Conservation (phyloP, 2,888 invertebrate genomes). For the Nomada flava region DNA sequence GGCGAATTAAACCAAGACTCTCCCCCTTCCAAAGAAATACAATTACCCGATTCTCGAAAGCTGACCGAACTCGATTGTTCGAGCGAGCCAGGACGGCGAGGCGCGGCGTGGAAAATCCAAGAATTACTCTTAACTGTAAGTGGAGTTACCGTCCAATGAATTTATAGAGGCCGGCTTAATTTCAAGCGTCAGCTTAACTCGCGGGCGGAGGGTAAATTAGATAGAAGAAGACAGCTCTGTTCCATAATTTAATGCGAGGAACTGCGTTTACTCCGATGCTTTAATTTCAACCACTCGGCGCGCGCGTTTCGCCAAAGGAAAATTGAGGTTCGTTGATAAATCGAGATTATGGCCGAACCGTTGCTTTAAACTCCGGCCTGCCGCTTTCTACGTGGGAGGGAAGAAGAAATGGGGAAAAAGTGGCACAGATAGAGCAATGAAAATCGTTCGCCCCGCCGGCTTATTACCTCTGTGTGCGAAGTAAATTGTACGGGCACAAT, state of each 20-base stretch:
- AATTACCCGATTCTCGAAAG: conserved; percentile 33
- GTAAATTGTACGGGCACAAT: background rate
- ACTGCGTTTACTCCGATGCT: conserved; percentile 55
- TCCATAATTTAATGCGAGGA: conserved; percentile 59
- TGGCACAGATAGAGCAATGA: conserved; percentile 9
- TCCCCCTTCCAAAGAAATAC: conserved; percentile 4
- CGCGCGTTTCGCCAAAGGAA: conserved; percentile 26
- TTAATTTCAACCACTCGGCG: conserved; percentile 49
- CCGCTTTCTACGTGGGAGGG: background rate
- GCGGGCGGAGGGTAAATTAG: conserved; percentile 46
- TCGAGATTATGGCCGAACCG: conserved; percentile 44
- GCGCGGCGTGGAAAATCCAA: conserved; percentile 38
- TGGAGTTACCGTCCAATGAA: conserved; percentile 48
- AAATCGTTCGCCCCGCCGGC: conserved; percentile 12
- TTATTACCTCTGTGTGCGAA: conserved; percentile 2
- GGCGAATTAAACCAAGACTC: conserved; percentile 43
- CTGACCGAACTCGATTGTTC: conserved; percentile 46
- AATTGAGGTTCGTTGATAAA: conserved; percentile 47
- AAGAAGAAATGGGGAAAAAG: background rate
- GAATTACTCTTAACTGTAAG: conserved; percentile 56
- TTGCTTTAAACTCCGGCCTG: conserved; percentile 2
- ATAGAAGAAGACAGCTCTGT: conserved; percentile 53
- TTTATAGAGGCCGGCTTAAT: conserved; percentile 56
- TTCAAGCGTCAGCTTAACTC: conserved; percentile 57
- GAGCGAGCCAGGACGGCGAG: conserved; percentile 15